A percentile compares a stretch with the other conserved stretches of the same genome.
Evolutionary conservation across 2,888 invertebrate species (phyloP).

Genomic region (Candidula unifasciata): DNA sequence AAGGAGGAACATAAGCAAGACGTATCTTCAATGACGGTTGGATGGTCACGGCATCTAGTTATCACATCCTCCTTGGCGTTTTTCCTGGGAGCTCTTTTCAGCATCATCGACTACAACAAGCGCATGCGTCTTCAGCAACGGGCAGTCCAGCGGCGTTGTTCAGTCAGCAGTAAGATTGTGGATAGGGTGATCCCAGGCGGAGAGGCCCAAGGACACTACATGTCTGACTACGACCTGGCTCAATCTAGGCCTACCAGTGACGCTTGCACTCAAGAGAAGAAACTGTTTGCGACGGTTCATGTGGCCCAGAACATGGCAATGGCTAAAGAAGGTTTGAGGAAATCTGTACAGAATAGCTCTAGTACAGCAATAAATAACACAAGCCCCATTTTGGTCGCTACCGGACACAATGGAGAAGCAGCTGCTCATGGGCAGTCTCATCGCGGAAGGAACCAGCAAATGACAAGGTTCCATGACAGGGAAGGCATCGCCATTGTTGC

Average conservation of each 20-base stretch:
- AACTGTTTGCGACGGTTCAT: neutral
- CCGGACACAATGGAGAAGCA: neutral
- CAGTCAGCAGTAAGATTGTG: constrained; percentile 10
- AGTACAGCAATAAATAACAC: neutral
- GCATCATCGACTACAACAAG: constrained; percentile 31
- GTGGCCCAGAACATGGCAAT: neutral
- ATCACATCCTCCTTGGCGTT: constrained; percentile 35
- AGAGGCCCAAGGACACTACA: neutral
- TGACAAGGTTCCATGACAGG: neutral
- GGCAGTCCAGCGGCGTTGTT: neutral
- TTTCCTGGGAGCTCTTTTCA: constrained; percentile 26
- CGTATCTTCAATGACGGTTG: constrained; percentile 9
- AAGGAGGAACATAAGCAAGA: constrained; percentile 22
- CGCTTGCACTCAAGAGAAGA: neutral
- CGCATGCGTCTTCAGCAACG: neutral
- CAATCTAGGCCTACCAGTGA: no score
- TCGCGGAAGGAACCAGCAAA: neutral
- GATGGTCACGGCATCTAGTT: constrained; percentile 44
- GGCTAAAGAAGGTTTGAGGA: neutral
- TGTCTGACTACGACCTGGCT: neutral
- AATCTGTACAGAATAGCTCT: neutral
- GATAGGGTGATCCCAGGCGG: neutral
- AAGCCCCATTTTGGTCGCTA: neutral
- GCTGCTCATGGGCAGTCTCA: neutral
- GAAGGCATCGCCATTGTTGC: neutral